A percentile compares a stretch with the other conserved stretches of the same genome.
These are phyloP conservation scores for Dichetophora obliterata DNA, from an alignment of 2,888 invertebrate genomes.

Conservation along the genomic window DNA sequence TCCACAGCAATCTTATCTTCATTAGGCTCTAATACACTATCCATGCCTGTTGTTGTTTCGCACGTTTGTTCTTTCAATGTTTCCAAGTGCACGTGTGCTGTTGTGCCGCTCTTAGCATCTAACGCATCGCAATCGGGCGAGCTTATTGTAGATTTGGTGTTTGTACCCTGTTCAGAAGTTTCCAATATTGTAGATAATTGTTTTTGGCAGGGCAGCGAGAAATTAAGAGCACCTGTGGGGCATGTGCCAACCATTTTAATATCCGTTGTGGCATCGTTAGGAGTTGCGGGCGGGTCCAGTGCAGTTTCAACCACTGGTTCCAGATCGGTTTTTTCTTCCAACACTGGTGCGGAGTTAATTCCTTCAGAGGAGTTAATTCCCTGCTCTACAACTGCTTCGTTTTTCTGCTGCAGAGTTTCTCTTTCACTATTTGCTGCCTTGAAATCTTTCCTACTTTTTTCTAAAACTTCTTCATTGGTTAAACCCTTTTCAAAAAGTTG, in stretches of 20 bases:
- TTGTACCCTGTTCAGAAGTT: constrained; percentile 66
- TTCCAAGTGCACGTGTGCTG: constrained; percentile 46
- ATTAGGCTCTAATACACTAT: not conserved
- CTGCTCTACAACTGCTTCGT: no score
- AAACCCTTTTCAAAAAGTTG: no score
- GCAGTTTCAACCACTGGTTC: constrained; percentile 20
- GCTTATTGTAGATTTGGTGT: constrained; percentile 62
- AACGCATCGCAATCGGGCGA: constrained; percentile 50
- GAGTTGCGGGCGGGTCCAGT: not conserved
- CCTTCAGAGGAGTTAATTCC: no score
- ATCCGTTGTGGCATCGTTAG: not conserved
- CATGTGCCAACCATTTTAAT: not conserved
- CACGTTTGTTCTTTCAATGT: constrained; percentile 44
- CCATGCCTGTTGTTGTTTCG: constrained; percentile 33
- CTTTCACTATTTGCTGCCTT: no score
- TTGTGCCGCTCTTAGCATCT: constrained; percentile 44
- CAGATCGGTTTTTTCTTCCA: constrained; percentile 49
- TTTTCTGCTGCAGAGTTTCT: no score
- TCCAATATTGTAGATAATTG: constrained; percentile 69
- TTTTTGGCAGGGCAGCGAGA: constrained; percentile 55
- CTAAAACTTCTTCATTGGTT: no score
- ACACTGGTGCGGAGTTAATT: no score
- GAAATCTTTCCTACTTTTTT: no score
- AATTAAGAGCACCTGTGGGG: not conserved
- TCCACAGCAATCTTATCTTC: not conserved